Percentiles rank a stretch among this genome's conserved stretches.
Evolutionary conservation across 1,140 invertebrate genomes (phyloP).

Genomic region (Chymomyza costata): DNA sequence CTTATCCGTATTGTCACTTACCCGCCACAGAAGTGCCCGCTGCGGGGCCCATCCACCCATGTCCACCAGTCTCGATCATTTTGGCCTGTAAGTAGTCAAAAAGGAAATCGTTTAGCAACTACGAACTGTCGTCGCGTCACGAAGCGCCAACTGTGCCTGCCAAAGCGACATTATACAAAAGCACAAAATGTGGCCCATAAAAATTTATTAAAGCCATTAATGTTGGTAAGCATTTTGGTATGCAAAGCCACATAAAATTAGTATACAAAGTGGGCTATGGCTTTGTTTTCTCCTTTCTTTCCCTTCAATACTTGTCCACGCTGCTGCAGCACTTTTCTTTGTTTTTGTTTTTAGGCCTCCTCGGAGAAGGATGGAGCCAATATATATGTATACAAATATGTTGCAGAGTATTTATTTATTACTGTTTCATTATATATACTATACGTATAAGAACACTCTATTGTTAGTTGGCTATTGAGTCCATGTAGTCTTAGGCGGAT

Average conservation of each 20-base stretch:
- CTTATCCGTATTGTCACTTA: slow-evolving; percentile 43
- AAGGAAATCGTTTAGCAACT: slow-evolving; percentile 23
- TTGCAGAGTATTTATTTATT: too few relatives aligned
- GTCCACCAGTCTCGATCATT: slow-evolving; percentile 70
- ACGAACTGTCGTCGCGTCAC: slow-evolving; percentile 23
- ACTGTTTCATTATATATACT: too few relatives aligned
- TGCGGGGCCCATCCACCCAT: slow-evolving; percentile 70
- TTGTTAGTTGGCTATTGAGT: too few relatives aligned
- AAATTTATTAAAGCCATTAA: slow-evolving; percentile 72
- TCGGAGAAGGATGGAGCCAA: too few relatives aligned
- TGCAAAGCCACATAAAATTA: slow-evolving; percentile 68
- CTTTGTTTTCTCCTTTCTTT: slow-evolving; percentile 9
- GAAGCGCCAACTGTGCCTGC: background rate
- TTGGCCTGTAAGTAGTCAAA: slow-evolving; percentile 55
- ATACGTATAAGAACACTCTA: too few relatives aligned
- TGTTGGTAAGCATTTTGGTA: slow-evolving; percentile 59
- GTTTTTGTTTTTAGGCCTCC: background rate
- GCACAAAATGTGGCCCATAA: slow-evolving; percentile 56
- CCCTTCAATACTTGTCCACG: slow-evolving; percentile 12
- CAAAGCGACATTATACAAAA: slow-evolving; percentile 2
- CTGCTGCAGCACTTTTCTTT: background rate
- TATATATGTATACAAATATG: too few relatives aligned
- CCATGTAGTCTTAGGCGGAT: too few relatives aligned
- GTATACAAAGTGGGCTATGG: slow-evolving; percentile 65
- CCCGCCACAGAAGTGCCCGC: slow-evolving; percentile 69